Evolutionary conservation across 2,797 vertebrate species (phyloP).

Genomic region (Sternotherus odoratus): DNA sequence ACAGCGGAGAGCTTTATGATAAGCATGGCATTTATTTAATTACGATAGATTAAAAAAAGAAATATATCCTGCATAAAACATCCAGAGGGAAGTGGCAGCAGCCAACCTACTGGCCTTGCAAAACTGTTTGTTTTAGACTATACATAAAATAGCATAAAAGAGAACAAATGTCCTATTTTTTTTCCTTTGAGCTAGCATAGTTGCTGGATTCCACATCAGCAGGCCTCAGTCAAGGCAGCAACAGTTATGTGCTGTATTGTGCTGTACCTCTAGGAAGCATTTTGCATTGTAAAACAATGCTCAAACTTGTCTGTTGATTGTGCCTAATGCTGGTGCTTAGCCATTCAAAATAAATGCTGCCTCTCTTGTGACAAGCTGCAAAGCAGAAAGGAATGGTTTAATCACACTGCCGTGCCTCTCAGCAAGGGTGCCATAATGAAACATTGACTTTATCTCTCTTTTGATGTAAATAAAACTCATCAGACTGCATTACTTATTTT

Average conservation of each 20-base stretch:
- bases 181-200: background rate
- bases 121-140: background rate
- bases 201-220: background rate
- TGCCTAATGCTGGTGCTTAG: background rate
- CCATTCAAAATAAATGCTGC: background rate
- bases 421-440: constrained; percentile 38
- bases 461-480: background rate
- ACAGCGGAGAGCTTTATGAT: background rate
- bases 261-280: background rate
- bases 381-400: constrained; percentile 40
- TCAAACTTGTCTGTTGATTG: background rate
- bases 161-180: background rate
- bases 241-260: background rate
- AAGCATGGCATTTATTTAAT: background rate
- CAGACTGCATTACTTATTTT: background rate
- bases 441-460: constrained; percentile 7
- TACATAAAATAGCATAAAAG: background rate
- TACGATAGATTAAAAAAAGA: background rate
- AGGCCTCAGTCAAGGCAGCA: background rate
- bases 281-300: constrained; percentile 3
- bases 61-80: background rate
- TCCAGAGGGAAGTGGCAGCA: background rate
- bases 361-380: constrained; percentile 1
- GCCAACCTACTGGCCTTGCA: background rate
- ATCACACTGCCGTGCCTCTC: constrained; percentile 1